Evolutionary conservation across 2,888 invertebrate genomes (phyloP).

Genomic region (Podotricha telesiphe): DNA sequence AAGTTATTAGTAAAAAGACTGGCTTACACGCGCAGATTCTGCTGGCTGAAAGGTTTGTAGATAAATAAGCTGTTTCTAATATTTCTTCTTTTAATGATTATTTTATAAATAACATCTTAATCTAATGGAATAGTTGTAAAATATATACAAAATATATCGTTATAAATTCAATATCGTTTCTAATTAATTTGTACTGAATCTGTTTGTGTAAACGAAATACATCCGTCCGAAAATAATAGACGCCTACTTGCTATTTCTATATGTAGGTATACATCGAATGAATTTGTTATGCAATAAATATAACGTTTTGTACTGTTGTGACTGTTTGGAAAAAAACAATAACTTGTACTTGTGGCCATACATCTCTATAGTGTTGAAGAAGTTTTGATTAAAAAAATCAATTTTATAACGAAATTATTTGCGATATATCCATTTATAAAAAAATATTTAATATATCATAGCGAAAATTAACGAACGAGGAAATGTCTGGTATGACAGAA

Average conservation of each 20-base stretch:
- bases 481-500: too few species aligned
- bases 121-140: neutral
- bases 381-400: too few species aligned
- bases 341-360: too few species aligned
- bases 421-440: too few species aligned
- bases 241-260: neutral
- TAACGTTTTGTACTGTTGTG: slow-evolving; percentile 1
- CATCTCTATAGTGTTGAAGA: too few species aligned
- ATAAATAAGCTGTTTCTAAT: neutral
- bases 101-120: neutral
- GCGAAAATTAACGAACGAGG: too few species aligned
- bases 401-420: too few species aligned
- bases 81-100: too few species aligned
- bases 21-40: slow-evolving; percentile 2
- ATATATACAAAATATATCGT: slow-evolving; percentile 10
- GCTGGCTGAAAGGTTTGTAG: neutral
- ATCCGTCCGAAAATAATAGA: slow-evolving; percentile 15
- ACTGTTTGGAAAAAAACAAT: neutral
- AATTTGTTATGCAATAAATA: slow-evolving; percentile 20
- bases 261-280: neutral
- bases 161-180: slow-evolving; percentile 17
- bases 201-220: slow-evolving; percentile 23
- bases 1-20: neutral
- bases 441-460: too few species aligned
- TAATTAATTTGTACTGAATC: slow-evolving; percentile 19